Evolutionary conservation across 2,888 invertebrate species (phyloP), one percentile per base, ranked within the genome.

Genomic region (Eilema sororculum): DNA sequence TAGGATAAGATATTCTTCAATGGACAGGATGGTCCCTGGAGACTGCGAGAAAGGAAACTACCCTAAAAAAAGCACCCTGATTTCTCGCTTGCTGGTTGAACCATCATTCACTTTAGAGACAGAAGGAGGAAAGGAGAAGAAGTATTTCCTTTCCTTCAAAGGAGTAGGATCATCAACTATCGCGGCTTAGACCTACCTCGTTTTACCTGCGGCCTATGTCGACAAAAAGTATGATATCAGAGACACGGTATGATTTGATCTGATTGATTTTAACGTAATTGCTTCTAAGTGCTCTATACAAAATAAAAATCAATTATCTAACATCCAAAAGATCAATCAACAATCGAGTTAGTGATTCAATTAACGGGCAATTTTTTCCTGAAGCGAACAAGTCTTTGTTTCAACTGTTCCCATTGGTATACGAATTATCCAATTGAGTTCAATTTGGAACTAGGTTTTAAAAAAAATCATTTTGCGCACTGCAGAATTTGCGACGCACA

Each of bases 351-450:
- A 52, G 58, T 66, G 72, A 76, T 78, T 78, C 69, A 56, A 80
- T 80, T 78, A 73, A 74, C 72, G n/a, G 64, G 41, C 63, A 68
- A 25, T 72, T 73, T 71, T 74, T 71, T 66, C 37, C 12, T 72
- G 76, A 68, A 61, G 71, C 65, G 61, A 65, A 56, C 64, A 46
- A 69, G 65, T 60, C 66, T 79, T 76, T 75, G 76, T 72, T 72
- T 77, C 72, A 66, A 65, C 72, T 74, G 73, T 78, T 77, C 68
- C 69, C 71, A 78, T 75, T 66, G 73, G 74, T 71, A 70, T 74
- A 73, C 65, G 68, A 71, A 80, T 80, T 72, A 76, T 78, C 74
- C 80, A 80, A 80, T 80, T 80, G 80, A 80, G 78, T 77, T 74
- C 80, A 80, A 80, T 80, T 77, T 74, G 65, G 52, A 67, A 33